phyloP scores from a whole-genome alignment of 2,797 vertebrate species.

The Clarias platycephalus region DNA sequence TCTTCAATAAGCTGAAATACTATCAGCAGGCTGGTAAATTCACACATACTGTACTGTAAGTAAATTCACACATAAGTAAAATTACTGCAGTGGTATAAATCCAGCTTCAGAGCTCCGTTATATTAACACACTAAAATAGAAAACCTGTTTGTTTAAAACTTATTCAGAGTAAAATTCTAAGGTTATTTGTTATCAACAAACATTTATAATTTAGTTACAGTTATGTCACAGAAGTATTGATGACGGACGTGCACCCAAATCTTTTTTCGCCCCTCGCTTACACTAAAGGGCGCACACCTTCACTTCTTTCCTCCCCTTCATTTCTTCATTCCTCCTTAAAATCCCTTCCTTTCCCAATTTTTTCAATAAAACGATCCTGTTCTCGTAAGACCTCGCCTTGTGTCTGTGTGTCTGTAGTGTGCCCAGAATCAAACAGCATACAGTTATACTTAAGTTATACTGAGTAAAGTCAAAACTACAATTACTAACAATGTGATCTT shows the following conservation, averaged over 20 bases:
- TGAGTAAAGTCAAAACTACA: background rate
- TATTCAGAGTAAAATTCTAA: background rate
- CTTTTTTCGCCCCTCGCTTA: too few species aligned
- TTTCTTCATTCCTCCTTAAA: too few species aligned
- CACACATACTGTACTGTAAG: background rate
- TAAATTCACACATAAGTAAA: conserved; percentile 24
- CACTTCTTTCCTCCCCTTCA: too few species aligned
- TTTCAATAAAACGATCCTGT: too few species aligned
- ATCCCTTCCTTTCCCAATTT: too few species aligned
- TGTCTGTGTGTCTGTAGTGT: too few species aligned
- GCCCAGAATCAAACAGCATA: too few species aligned
- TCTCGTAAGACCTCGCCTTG: too few species aligned
- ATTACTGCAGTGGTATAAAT: conserved; percentile 18
- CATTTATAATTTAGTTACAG: background rate
- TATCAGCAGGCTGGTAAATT: conserved; percentile 13
- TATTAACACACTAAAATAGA: background rate
- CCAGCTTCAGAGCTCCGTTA: background rate
- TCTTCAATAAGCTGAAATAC: conserved; percentile 47
- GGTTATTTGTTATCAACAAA: background rate
- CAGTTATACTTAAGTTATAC: background rate
- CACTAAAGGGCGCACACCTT: too few species aligned
- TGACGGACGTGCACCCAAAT: too few species aligned
- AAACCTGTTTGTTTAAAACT: background rate
- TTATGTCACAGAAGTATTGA: too few species aligned
- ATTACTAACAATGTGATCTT: background rate